Evolutionary conservation across 2,113 vertebrate species (phyloP).

Genomic region (Paratilapia polleni): DNA sequence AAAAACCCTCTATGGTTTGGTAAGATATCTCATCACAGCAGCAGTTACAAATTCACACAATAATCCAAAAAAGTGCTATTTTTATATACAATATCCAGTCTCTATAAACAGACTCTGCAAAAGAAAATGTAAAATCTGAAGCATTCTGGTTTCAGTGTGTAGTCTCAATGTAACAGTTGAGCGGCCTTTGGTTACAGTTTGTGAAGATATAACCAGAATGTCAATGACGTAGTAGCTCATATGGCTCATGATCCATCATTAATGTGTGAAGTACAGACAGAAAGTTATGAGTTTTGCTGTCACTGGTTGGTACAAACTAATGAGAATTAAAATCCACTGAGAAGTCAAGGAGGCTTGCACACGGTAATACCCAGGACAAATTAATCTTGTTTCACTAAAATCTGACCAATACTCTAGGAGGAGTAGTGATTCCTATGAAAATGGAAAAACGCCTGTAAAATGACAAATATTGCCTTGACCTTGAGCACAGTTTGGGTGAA

Average conservation of each 20-base stretch:
- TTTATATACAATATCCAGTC: not conserved
- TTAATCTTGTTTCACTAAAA: not conserved
- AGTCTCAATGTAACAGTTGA: too few species aligned
- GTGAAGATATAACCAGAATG: not conserved
- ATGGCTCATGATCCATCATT: not conserved
- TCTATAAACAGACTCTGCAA: not conserved
- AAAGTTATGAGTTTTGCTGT: not conserved
- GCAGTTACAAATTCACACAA: too few species aligned
- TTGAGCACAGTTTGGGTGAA: not conserved
- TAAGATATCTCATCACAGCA: too few species aligned
- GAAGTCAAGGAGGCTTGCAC: not conserved
- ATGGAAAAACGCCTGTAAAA: accelerated
- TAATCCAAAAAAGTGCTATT: not conserved
- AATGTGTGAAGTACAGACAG: not conserved
- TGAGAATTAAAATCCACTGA: not conserved
- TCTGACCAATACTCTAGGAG: not conserved
- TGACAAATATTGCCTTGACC: too few species aligned
- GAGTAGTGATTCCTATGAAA: not conserved
- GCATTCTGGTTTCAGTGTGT: too few species aligned
- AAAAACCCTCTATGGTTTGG: too few species aligned
- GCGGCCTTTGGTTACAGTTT: not conserved
- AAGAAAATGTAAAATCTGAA: too few species aligned
- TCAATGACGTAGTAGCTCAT: not conserved
- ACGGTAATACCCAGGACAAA: not conserved
- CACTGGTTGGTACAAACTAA: not conserved